Percentiles rank a stretch among this genome's conserved stretches.
These are phyloP conservation scores for Lysiphlebus fabarum DNA, from an alignment of 1,140 invertebrate genomes.

Conservation along the genomic window DNA sequence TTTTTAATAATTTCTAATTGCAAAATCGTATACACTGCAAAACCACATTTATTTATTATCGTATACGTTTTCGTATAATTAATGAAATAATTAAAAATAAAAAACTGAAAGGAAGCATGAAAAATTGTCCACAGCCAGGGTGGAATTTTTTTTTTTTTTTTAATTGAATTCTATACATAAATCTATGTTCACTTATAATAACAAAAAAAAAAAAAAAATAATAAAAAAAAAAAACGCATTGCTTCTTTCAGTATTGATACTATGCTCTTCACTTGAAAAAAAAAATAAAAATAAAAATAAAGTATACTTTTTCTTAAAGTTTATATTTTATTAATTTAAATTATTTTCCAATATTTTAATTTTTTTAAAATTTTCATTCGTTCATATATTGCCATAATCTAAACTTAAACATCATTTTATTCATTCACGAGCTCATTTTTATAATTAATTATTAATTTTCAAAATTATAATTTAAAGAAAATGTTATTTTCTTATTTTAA, in stretches of 20 bases:
- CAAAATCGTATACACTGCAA: constrained; percentile 20
- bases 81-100: neutral
- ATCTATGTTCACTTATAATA: constrained; percentile 2
- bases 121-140: constrained; percentile 20
- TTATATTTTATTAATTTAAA: no score
- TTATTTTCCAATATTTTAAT: no score
- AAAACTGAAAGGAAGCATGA: neutral
- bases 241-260: constrained; percentile 31
- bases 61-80: constrained; percentile 17
- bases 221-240: constrained; percentile 27
- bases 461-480: no score
- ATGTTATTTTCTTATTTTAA: no score
- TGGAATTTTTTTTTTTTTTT: constrained; percentile 10
- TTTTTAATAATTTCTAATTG: neutral
- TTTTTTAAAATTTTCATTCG: no score
- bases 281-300: constrained; percentile 16
- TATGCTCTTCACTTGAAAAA: constrained; percentile 31
- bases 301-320: no score
- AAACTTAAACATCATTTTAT: no score
- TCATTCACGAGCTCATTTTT: no score
- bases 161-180: neutral
- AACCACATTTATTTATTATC: constrained; percentile 11
- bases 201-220: no score
- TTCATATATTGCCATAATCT: no score
- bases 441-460: no score